A percentile compares a stretch with the other conserved stretches of the same genome.
These are phyloP conservation scores for Gephyroberyx darwinii DNA, from an alignment of 2,797 vertebrate genomes.

Conservation along the genomic window DNA sequence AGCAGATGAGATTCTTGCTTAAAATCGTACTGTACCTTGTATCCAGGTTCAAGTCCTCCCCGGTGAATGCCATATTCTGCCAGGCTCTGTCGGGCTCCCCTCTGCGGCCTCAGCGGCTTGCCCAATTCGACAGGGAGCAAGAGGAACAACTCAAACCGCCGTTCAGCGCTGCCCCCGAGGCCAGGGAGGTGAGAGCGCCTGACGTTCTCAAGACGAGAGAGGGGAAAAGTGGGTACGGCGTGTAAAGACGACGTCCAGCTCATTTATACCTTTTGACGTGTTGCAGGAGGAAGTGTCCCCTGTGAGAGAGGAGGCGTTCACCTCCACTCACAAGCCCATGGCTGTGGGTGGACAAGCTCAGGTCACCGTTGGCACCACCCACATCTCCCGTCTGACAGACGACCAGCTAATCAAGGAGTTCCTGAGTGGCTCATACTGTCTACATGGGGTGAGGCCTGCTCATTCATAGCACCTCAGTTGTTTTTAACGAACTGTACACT, in stretches of 20 bases:
- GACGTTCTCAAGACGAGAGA: background rate
- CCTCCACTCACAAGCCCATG: constrained; percentile 92
- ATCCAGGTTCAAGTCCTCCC: constrained; percentile 93
- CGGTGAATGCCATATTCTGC: constrained; percentile 97
- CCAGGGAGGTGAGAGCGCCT: constrained; percentile 70
- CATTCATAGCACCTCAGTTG: background rate
- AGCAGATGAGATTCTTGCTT: background rate
- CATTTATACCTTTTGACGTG: background rate
- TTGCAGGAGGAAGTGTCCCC: constrained; percentile 86
- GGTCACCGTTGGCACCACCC: constrained; percentile 93
- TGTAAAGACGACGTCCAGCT: background rate
- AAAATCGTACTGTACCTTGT: background rate
- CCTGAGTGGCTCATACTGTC: constrained; percentile 96
- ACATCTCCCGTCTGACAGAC: constrained; percentile 96
- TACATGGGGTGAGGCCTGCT: constrained; percentile 90
- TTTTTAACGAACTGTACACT: background rate
- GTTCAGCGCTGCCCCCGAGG: constrained; percentile 80
- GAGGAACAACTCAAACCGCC: constrained; percentile 89
- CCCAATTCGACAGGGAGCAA: constrained; percentile 89
- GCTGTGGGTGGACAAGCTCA: constrained; percentile 89
- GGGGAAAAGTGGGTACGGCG: background rate
- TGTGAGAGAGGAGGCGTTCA: constrained; percentile 89
- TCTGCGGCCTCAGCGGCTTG: constrained; percentile 88
- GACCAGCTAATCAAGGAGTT: constrained; percentile 98
- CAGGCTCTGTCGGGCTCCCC: constrained; percentile 93